Evolutionary conservation across 2,113 vertebrate species (phyloP).

Genomic region (Synchiropus splendidus): DNA sequence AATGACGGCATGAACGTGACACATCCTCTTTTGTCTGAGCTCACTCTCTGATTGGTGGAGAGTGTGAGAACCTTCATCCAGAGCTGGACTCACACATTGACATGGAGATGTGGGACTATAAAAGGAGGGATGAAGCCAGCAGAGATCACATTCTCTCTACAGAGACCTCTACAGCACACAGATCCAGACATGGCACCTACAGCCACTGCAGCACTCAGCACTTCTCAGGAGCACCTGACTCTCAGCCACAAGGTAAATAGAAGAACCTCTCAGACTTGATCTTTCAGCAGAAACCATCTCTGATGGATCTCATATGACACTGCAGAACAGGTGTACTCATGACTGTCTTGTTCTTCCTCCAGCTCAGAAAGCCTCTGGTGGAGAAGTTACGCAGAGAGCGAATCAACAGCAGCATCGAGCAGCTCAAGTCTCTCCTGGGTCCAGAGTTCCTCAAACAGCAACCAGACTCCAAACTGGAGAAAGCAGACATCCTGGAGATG

Average conservation of each 20-base stretch:
- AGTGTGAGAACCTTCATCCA: slow-evolving; percentile 50
- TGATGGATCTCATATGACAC: too few relatives aligned
- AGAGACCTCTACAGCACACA: slow-evolving; percentile 14
- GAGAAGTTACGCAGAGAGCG: slow-evolving; percentile 52
- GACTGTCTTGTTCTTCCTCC: slow-evolving; percentile 5
- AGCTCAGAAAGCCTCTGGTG: slow-evolving; percentile 47
- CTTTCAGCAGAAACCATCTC: too few relatives aligned
- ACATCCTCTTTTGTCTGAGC: background rate
- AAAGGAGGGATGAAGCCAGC: slow-evolving; percentile 38
- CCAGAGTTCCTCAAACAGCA: slow-evolving; percentile 9
- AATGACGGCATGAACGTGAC: background rate
- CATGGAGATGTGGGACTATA: slow-evolving; percentile 54
- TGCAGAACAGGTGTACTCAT: slow-evolving; percentile 5
- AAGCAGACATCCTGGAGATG: slow-evolving; percentile 42
- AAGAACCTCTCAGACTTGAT: background rate
- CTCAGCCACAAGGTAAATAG: slow-evolving; percentile 46
- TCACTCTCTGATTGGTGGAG: slow-evolving; percentile 42
- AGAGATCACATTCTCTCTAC: slow-evolving; percentile 28
- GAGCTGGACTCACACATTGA: slow-evolving; percentile 45
- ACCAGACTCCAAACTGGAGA: slow-evolving; percentile 17
- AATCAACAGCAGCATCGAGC: slow-evolving; percentile 23
- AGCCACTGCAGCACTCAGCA: slow-evolving; percentile 26
- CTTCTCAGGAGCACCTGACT: slow-evolving; percentile 38
- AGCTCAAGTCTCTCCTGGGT: slow-evolving; percentile 18
- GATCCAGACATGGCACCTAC: slow-evolving; percentile 28